Conservation (phyloP, 2,888 invertebrate genomes). For the Drosophila ochracea region DNA sequence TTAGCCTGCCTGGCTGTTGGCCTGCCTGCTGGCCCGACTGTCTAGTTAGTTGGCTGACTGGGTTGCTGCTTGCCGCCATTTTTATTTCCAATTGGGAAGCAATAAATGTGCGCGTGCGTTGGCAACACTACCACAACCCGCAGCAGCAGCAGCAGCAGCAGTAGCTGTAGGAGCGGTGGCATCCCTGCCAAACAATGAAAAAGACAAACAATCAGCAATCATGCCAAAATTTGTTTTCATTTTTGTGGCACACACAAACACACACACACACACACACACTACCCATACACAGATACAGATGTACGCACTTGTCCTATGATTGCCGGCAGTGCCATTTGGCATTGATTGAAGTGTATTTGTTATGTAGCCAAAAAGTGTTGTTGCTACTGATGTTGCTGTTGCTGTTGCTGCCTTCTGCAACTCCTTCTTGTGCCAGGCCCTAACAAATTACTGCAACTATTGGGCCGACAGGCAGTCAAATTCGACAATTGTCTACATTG, state of each 20-base stretch:
- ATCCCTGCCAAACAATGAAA: conserved; percentile 74
- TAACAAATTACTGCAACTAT: conserved; percentile 68
- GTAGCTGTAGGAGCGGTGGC: conserved; percentile 23
- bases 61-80: conserved; percentile 65
- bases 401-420: conserved; percentile 20
- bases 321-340: conserved; percentile 74
- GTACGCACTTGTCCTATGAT: conserved; percentile 64
- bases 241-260: conserved; percentile 74
- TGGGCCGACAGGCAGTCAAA: conserved; percentile 46
- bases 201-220: conserved; percentile 80
- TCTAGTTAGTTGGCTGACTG: conserved; percentile 47
- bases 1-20: background rate
- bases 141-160: conserved; percentile 8
- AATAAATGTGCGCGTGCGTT: conserved; percentile 79
- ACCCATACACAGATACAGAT: conserved; percentile 7
- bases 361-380: conserved; percentile 70
- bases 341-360: conserved; percentile 81
- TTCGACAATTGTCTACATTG: conserved; percentile 53
- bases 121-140: conserved; percentile 57
- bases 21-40: conserved; percentile 17
- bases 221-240: conserved; percentile 81
- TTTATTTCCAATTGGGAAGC: conserved; percentile 79
- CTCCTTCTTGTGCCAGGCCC: conserved; percentile 34
- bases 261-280: conserved; percentile 30
- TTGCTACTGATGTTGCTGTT: conserved; percentile 19